Conservation (phyloP, 2,888 invertebrate species). For the Melanotus villosus region DNA sequence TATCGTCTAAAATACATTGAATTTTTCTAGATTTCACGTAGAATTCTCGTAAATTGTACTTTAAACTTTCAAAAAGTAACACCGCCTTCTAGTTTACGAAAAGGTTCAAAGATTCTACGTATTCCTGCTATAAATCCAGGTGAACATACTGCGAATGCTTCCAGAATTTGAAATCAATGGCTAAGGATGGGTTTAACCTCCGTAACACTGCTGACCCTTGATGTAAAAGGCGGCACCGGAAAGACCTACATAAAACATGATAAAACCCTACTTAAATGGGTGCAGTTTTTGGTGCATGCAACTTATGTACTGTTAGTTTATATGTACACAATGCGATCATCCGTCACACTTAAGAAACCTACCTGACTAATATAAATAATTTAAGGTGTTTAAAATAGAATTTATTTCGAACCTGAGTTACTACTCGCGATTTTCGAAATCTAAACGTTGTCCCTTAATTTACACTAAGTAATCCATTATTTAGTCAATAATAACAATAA, state of each 20-base stretch:
- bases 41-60: constrained; percentile 10
- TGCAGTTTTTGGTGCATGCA: neutral
- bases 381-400: too few species aligned
- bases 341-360: too few species aligned
- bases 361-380: too few species aligned
- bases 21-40: constrained; percentile 13
- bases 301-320: too few species aligned
- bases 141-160: constrained; percentile 41
- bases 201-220: neutral
- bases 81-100: constrained; percentile 26
- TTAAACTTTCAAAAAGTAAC: constrained; percentile 25
- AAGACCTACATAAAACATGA: constrained; percentile 18
- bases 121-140: constrained; percentile 39
- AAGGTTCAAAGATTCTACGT: constrained; percentile 33
- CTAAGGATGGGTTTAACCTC: constrained; percentile 16
- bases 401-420: too few species aligned
- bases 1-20: too few species aligned
- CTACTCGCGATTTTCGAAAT: too few species aligned
- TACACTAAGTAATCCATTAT: too few species aligned
- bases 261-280: neutral
- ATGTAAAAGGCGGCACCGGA: neutral
- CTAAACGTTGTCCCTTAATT: too few species aligned
- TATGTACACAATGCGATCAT: too few species aligned
- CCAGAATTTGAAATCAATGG: constrained; percentile 41
- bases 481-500: too few species aligned